Evolutionary conservation across 37 sponge, comb jelly and placozoan genomes (phyloP), one percentile per base, ranked within the genome.

Genomic region (Agelas oroides): DNA sequence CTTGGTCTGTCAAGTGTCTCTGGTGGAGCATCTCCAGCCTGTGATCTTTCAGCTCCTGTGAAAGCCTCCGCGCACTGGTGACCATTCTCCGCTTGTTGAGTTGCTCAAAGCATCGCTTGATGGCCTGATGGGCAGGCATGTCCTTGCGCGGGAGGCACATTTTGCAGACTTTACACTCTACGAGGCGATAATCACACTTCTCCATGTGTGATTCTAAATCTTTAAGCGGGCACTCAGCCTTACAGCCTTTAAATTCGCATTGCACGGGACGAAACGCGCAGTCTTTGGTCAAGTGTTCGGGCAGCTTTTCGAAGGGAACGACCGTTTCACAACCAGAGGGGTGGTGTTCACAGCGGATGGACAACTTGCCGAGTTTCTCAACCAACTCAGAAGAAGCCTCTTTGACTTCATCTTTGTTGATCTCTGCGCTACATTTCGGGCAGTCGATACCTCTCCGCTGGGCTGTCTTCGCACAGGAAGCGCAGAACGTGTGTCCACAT

Each of bases 101-200:
- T 56, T 82, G 54, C 55, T 93, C 94, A 39, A 63, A 85, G 82
- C 93, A 93, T 41, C 89, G 39, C 31, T 85, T 80, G 41, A 93
- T 83, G 23, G 88, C 86, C 27, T 88, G 84, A 58, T 93, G 93
- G 15, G 82, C 86, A 13, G 82, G 35, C 86, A 91, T 77, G 78
- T 82, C 83, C 19, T 86, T 75, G 15, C 63, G n/a, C 2, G 65
- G 65, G 21, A 86, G 70, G 28, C 76, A 59, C 31, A 58, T 37
- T 16, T 80, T 75, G 65, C 91, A 86, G n/a, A 91, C 83, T 56
- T 68, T 66, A 40, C 78, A 87, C n/a, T 78, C 74, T 23, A 67
- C 72, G 21, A 88, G 40, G 35, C 88, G 77, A 70, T 88, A 79
- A 5, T 76, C 86, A 59, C 93, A 93, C 14, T 34, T 27, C n/a